A percentile compares a stretch with the other conserved stretches of the same genome.
These are phyloP conservation scores for Vollenhovia emeryi DNA, from an alignment of 1,140 invertebrate genomes.

Conservation along the genomic window DNA sequence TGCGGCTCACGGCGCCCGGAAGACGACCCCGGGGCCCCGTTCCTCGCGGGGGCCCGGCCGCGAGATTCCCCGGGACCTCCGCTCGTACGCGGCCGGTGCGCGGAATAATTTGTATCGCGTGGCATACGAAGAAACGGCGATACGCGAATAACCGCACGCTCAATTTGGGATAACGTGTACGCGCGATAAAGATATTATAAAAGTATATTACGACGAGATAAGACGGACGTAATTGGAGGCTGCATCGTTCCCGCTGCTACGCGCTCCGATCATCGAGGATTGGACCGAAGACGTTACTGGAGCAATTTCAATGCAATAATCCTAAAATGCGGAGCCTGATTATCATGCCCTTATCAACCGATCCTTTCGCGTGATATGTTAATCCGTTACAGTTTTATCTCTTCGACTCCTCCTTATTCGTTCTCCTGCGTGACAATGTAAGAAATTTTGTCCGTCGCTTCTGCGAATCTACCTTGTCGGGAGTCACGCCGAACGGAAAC, in stretches of 20 bases:
- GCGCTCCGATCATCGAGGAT: background rate
- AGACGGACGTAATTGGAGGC: constrained; percentile 2
- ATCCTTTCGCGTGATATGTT: background rate
- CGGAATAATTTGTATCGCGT: constrained; percentile 59
- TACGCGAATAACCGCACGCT: constrained; percentile 6
- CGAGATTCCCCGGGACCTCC: background rate
- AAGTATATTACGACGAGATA: constrained; percentile 36
- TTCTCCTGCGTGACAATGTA: background rate
- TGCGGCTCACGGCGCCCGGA: constrained; percentile 63
- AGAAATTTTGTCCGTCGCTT: background rate
- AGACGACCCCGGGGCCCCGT: constrained; percentile 8
- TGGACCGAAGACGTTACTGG: background rate
- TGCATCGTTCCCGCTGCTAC: background rate
- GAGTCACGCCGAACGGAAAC: background rate
- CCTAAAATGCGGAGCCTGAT: background rate
- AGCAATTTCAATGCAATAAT: constrained; percentile 19
- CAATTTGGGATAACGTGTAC: background rate
- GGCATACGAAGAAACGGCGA: constrained; percentile 10
- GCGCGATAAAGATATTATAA: constrained; percentile 35
- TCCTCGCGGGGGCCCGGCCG: background rate
- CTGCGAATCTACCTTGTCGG: background rate
- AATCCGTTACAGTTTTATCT: background rate
- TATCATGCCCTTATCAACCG: background rate
- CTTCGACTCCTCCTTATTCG: background rate
- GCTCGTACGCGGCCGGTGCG: background rate